Conservation (phyloP, 23 tunicate species). For the Phallusia fumigata region DNA sequence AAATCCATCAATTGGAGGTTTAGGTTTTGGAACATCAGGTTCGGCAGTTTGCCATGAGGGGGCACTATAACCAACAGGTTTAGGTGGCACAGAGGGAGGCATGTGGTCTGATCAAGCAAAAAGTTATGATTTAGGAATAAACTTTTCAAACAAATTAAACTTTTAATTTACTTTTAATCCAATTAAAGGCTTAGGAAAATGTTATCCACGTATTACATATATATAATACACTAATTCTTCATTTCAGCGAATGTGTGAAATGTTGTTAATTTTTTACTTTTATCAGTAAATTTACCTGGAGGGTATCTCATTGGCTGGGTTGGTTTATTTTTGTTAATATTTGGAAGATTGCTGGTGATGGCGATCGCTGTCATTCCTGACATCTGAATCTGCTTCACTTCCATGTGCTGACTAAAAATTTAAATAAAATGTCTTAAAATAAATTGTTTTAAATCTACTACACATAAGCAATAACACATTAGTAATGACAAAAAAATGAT, state of each 20-base stretch:
- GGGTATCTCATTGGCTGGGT: not conserved
- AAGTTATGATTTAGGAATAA: not conserved
- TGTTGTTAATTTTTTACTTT: no score
- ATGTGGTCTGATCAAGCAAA: slow-evolving; percentile 3
- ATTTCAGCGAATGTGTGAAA: no score
- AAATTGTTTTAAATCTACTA: no score
- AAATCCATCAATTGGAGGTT: slow-evolving; percentile 71
- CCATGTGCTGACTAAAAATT: slow-evolving; percentile 57
- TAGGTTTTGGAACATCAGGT: slow-evolving; percentile 40
- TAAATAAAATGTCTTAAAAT: no score
- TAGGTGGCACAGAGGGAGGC: slow-evolving; percentile 62
- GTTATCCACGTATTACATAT: no score
- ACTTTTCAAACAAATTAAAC: no score
- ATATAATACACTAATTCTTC: no score
- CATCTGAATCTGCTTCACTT: slow-evolving; percentile 77
- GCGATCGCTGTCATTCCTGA: slow-evolving; percentile 97
- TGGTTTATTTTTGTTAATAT: not conserved
- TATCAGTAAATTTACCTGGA: not conserved
- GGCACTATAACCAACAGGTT: slow-evolving; percentile 72
- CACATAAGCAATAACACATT: no score
- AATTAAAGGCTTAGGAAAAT: no score
- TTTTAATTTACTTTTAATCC: no score
- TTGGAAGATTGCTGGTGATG: slow-evolving; percentile 39
- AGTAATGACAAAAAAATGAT: no score
- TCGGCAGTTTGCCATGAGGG: slow-evolving; percentile 90